Percentiles rank a stretch among this genome's conserved stretches.
Conservation (phyloP, 2,888 invertebrate species). For the Acrocyrtus sp. region DNA sequence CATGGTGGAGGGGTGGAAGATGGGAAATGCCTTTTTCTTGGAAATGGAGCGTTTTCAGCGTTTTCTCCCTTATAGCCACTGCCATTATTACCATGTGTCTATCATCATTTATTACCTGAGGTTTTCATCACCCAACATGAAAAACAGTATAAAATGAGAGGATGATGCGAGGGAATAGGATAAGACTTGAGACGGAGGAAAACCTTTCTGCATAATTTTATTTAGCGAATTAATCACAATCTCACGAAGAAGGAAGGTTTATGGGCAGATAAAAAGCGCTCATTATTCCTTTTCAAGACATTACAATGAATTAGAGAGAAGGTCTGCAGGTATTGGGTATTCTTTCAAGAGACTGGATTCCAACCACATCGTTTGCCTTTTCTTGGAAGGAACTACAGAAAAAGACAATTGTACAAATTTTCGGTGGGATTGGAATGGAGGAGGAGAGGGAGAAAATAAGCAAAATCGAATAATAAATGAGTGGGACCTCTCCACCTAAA, state of each 20-base stretch:
- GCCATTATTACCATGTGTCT: not conserved
- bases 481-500: too few relatives aligned
- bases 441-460: too few relatives aligned
- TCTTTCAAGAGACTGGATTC: too few relatives aligned
- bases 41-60: not conserved
- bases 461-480: too few relatives aligned
- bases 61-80: too few relatives aligned
- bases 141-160: constrained; percentile 50
- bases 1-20: too few relatives aligned
- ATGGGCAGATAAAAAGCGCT: constrained; percentile 15
- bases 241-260: constrained; percentile 33
- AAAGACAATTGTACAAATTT: too few relatives aligned
- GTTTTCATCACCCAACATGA: constrained; percentile 52
- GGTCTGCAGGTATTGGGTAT: too few relatives aligned
- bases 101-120: constrained; percentile 22
- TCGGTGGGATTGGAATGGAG: too few relatives aligned
- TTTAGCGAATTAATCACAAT: constrained; percentile 50
- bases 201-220: constrained; percentile 36
- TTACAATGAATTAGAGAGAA: too few relatives aligned
- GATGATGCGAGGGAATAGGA: constrained; percentile 11
- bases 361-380: too few relatives aligned
- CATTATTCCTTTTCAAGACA: constrained; percentile 27
- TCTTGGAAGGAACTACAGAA: too few relatives aligned
- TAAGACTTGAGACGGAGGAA: constrained; percentile 5
- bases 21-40: constrained; percentile 10